These are phyloP conservation scores for Myxocyprinus asiaticus DNA, from an alignment of 2,113 vertebrate genomes.

Conservation along the genomic window DNA sequence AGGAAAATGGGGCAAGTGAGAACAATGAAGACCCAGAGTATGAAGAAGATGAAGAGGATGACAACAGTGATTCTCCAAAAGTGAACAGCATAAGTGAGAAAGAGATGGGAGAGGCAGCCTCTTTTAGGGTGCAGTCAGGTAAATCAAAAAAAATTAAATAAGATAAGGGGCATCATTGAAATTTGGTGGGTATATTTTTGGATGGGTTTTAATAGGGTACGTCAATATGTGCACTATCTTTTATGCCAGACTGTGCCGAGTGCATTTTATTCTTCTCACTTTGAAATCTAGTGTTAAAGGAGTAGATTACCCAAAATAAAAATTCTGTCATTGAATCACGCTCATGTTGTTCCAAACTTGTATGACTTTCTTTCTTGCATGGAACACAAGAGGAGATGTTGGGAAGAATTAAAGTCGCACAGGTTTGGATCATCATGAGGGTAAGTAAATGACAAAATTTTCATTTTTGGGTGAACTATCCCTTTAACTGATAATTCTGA, in stretches of 20 bases:
- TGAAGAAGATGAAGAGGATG: neutral
- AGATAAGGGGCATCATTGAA: constrained; percentile 23
- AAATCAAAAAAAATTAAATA: constrained; percentile 46
- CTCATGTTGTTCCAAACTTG: too few species aligned
- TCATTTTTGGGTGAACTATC: too few species aligned
- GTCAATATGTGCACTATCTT: neutral
- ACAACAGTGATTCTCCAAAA: neutral
- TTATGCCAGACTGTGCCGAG: constrained; percentile 8
- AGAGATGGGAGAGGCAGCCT: neutral
- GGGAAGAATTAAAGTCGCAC: too few species aligned
- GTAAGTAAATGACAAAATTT: too few species aligned
- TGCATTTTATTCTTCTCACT: neutral
- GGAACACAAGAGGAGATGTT: too few species aligned
- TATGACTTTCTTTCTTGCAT: too few species aligned
- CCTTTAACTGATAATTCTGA: too few species aligned
- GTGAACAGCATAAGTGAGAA: constrained; percentile 27
- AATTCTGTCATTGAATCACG: too few species aligned
- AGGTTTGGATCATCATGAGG: too few species aligned
- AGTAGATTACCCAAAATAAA: too few species aligned
- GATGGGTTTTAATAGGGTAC: too few species aligned
- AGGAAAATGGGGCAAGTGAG: constrained; percentile 17
- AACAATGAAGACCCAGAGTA: neutral
- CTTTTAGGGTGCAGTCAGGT: constrained; percentile 2
- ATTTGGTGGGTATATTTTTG: constrained; percentile 44
- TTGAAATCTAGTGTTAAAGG: neutral